Evolutionary conservation across 1,140 invertebrate genomes (phyloP).

Genomic region (Pantala flavescens): DNA sequence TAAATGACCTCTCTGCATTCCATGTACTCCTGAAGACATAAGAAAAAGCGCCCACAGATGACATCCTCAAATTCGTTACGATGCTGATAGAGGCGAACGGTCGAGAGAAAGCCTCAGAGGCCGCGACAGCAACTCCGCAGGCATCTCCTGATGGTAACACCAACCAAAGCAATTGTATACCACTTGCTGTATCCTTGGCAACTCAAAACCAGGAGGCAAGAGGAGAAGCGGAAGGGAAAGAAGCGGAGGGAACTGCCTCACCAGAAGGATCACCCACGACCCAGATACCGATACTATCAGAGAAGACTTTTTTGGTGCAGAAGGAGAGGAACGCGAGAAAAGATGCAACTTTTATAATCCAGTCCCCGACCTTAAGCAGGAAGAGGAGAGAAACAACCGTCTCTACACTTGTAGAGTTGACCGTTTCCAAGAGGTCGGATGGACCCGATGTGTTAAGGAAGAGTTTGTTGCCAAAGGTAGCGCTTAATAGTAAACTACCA

Average conservation of each 20-base stretch:
- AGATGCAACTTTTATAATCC: not conserved
- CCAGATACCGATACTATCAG: not conserved
- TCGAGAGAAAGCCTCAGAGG: not conserved
- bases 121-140: not conserved
- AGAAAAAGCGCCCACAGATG: not conserved
- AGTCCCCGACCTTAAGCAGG: not conserved
- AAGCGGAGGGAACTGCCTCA: not conserved
- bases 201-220: not conserved
- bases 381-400: not conserved
- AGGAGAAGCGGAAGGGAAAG: not conserved
- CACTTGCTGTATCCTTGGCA: not conserved
- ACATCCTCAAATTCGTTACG: not conserved
- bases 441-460: not conserved
- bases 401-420: not conserved
- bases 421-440: not conserved
- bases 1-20: too few species aligned
- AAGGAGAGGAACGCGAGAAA: not conserved
- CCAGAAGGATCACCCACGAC: not conserved
- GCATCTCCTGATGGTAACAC: not conserved
- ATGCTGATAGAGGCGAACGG: not conserved
- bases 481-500: not conserved
- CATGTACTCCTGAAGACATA: too few species aligned
- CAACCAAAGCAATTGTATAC: not conserved
- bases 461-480: not conserved
- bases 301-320: not conserved